phyloP scores from a whole-genome alignment of 1,140 invertebrate species.

The Cydia fagiglandana region DNA sequence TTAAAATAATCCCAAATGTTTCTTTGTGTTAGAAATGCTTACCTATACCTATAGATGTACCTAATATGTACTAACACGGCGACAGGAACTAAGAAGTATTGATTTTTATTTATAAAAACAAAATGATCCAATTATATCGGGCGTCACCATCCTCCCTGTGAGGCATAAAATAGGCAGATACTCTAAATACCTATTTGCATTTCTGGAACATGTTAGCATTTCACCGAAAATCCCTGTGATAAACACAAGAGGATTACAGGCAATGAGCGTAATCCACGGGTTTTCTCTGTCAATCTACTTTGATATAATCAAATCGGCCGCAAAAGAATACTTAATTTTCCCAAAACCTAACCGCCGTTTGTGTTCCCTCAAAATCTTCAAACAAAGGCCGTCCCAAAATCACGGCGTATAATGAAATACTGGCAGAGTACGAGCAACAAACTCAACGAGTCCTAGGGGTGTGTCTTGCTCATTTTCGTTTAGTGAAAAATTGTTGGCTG shows the following conservation, averaged over 20 bases:
- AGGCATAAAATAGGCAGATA: too few relatives aligned
- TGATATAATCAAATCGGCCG: conserved; percentile 24
- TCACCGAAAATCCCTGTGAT: not conserved
- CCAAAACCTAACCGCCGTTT: conserved; percentile 21
- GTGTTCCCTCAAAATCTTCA: conserved; percentile 34
- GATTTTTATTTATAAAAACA: too few relatives aligned
- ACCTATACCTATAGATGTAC: too few relatives aligned
- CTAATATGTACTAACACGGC: too few relatives aligned
- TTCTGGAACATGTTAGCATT: not conserved
- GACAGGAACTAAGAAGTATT: too few relatives aligned
- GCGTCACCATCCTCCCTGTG: too few relatives aligned
- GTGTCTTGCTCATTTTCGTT: conserved; percentile 65
- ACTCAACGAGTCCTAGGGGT: conserved; percentile 52
- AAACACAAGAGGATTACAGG: not conserved
- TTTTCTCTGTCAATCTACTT: conserved; percentile 29
- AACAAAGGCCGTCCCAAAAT: conserved; percentile 37
- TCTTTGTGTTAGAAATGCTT: too few relatives aligned
- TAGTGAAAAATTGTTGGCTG: conserved; percentile 69
- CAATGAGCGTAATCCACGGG: conserved; percentile 4
- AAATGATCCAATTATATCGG: too few relatives aligned
- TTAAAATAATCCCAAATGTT: too few relatives aligned
- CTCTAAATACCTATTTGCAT: not conserved
- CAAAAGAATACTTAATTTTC: conserved; percentile 30
- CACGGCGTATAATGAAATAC: conserved; percentile 51
- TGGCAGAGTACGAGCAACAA: conserved; percentile 41